Evolutionary conservation across 2,113 vertebrate genomes (phyloP), one percentile per base, ranked within the genome.

Genomic region (Opisthocomus hoazin): DNA sequence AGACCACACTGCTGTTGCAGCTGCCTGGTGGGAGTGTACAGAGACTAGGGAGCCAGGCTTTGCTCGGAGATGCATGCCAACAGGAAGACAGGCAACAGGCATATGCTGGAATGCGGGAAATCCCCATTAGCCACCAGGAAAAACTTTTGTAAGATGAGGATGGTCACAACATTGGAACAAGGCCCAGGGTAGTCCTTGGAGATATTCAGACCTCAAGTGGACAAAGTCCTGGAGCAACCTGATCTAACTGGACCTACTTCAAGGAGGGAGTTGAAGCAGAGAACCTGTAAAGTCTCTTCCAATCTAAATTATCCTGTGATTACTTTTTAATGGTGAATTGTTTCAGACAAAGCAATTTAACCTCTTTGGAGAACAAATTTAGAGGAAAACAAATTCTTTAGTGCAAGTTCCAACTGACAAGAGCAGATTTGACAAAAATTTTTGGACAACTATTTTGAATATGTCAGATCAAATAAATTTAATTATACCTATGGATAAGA

Each of bases 101-200:
- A 80, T 77, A 68, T 41, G 43, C 27, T 93, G 63, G 63, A 96
- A 87, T 48, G 79, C 46, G 80, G 92, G 60, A 94, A 96, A 97
- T 96, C 76, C 83, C 96, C 95, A 75, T 92, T 84, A 96, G 70
- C 78, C 68, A 92, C 41, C 87, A 95, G 93, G 87, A 86, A 96
- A 96, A 93, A 27, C 63, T 87, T 97, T 71, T 80, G 89, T 87
- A 97, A 93, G 27, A 6, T 87, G 20, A 70, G 6, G 29, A 32
- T 54, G 5, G 21, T 74, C 89, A 77, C 15, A 84, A n/a, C 30
- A 69, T 76, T 34, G 29, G 63, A 91, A 50, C n/a, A 58, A 45
- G 73, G 60, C 83, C 61, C 73, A 77, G 19, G 3, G 32, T 45
- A 81, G 26, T 9, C 54, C 29, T 39, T 84, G 34, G 50, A 74